phyloP scores from a whole-genome alignment of 2,113 vertebrate genomes.

The Mungos mungo region DNA sequence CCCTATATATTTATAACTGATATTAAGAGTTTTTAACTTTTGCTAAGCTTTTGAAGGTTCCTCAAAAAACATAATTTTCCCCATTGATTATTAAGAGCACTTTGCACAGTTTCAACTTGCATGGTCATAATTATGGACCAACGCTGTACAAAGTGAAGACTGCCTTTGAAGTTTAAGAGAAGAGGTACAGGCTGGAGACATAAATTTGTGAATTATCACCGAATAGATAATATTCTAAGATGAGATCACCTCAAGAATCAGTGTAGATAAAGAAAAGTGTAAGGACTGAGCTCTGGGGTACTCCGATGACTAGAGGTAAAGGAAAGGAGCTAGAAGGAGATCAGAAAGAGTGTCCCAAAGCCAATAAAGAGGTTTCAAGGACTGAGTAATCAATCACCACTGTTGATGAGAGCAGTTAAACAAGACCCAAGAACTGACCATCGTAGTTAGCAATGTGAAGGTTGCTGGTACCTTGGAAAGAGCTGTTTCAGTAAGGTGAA shows the following conservation, averaged over 20 bases:
- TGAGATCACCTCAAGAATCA: not conserved
- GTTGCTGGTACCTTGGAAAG: not conserved
- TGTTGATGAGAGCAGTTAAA: not conserved
- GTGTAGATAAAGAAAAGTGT: not conserved
- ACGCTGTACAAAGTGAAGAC: not conserved
- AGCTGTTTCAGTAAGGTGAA: not conserved
- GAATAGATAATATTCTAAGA: not conserved
- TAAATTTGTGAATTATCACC: not conserved
- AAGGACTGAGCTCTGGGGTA: not conserved
- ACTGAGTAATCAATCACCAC: not conserved
- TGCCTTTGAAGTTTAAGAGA: not conserved
- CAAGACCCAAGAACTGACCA: not conserved
- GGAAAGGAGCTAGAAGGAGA: not conserved
- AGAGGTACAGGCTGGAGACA: not conserved
- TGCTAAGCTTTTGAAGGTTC: not conserved
- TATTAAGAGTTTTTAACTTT: not conserved
- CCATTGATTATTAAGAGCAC: not conserved
- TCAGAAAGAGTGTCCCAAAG: not conserved
- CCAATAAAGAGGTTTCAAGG: not conserved
- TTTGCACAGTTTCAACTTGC: not conserved
- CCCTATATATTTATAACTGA: not conserved
- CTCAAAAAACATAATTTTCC: constrained; percentile 1
- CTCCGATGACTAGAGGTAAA: not conserved
- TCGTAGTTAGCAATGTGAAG: not conserved
- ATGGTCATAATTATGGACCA: not conserved